Percentiles rank a stretch among this genome's conserved stretches.
Conservation (phyloP, 2,797 vertebrate genomes). For the Macroramphosus scolopax region DNA sequence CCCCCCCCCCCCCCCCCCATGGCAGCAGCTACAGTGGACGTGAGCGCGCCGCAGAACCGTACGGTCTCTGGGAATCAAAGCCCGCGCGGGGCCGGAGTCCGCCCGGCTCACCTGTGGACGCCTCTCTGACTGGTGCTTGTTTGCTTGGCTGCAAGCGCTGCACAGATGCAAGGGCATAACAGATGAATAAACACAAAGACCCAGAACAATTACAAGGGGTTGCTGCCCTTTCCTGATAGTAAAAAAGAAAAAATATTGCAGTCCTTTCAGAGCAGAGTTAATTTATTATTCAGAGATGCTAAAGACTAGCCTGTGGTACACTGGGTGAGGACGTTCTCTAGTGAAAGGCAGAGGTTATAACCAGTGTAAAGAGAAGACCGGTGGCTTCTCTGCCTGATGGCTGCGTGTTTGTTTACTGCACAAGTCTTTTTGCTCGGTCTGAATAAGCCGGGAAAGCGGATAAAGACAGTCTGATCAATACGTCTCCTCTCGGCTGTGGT, state of each 20-base stretch:
- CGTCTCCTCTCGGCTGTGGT: constrained; percentile 21
- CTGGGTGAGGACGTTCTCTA: constrained; percentile 14
- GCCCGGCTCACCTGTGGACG: constrained; percentile 60
- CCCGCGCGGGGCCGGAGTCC: constrained; percentile 41
- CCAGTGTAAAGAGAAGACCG: constrained; percentile 13
- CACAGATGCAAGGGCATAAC: constrained; percentile 67
- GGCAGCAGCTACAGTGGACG: constrained; percentile 43
- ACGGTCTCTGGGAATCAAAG: constrained; percentile 59
- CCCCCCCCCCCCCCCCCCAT: no score
- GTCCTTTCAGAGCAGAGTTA: constrained; percentile 37
- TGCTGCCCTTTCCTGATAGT: constrained; percentile 63
- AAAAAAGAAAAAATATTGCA: no score
- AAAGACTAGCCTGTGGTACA: constrained; percentile 27
- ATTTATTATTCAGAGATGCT: constrained; percentile 48
- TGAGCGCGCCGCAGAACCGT: constrained; percentile 23
- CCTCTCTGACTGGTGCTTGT: constrained; percentile 49
- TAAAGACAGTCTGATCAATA: constrained; percentile 28
- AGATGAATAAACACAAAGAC: constrained; percentile 74
- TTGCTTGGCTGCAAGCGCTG: constrained; percentile 43
- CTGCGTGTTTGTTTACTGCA: constrained; percentile 41
- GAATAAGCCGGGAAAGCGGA: constrained; percentile 24
- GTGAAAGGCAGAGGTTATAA: constrained; percentile 21
- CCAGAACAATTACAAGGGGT: constrained; percentile 65
- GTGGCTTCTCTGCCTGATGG: constrained; percentile 36
- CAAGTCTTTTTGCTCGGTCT: constrained; percentile 35